phyloP scores from a whole-genome alignment of 2,113 vertebrate species.

The Onychostruthus taczanowskii region DNA sequence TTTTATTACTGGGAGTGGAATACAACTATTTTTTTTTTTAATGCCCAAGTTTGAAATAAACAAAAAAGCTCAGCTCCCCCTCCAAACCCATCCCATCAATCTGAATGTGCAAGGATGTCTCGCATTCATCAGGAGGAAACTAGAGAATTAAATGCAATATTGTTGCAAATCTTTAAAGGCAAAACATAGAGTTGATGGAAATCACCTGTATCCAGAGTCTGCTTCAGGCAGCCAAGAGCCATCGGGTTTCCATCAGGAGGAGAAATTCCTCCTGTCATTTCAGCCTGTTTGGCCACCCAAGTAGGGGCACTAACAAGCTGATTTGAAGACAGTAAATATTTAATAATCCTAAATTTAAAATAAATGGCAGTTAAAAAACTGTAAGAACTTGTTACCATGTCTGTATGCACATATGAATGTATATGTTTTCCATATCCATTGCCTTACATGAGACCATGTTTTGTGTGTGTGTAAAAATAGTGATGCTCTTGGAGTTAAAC shows the following conservation, averaged over 20 bases:
- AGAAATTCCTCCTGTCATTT: background rate
- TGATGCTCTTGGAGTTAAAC: background rate
- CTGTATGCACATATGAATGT: background rate
- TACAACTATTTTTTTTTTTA: background rate
- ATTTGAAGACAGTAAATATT: background rate
- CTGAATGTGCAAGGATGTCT: background rate
- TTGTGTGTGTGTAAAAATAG: background rate
- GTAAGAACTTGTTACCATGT: background rate
- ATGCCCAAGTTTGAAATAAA: background rate
- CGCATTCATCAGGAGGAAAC: background rate
- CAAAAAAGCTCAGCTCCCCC: background rate
- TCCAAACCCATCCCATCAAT: background rate
- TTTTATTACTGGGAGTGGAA: background rate
- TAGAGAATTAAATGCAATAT: background rate
- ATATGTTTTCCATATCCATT: background rate
- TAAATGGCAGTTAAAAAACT: background rate
- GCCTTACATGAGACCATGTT: background rate
- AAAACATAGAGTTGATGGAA: background rate
- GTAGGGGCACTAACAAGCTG: background rate
- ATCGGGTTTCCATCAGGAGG: background rate
- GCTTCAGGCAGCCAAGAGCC: background rate
- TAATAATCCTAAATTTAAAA: background rate
- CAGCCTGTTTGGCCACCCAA: background rate
- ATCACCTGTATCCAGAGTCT: background rate
- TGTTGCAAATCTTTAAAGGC: background rate